Base-by-base conservation (phyloP, 1,140 invertebrate species). In the Aphelinus atriplicis region DNA sequence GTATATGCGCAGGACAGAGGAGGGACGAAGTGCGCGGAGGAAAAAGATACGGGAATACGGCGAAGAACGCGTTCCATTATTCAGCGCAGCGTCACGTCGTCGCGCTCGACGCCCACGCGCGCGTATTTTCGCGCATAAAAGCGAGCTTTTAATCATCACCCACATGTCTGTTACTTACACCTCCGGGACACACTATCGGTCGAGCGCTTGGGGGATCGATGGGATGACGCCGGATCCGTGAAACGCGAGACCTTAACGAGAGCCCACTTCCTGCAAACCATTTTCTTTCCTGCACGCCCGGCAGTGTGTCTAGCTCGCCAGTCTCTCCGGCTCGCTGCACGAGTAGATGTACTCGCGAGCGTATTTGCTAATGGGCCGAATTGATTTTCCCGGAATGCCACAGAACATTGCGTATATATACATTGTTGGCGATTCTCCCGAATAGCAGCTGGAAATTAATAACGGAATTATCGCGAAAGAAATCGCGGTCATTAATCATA, bases 131-230 rank as follows among this genome's bases (percentile, higher is more conserved):
- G 47, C 42, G 43, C 51, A 56, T 56, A 56, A 64, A 64, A 48
- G 43, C 62, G 7, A 56, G 45, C 55, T 43, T 72, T 72, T 72
- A 72, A 72, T 64, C 73, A 68, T 69, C 73, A 75, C 73, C 73
- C 66, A 75, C 73, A 64, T 69, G 51, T 48, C 10, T 1, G 50
- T 55, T 46, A 61, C 46, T 2, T 58, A 51, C 55, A 45, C 55
- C 47, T 43, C 4, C 3, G 56, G 57, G n/a, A 60, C 7, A 3
- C 5, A 55, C 56, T 47, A 68, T 73, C 63, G 63, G 26, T 48
- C 53, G 26, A 26, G 26, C 26, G 26, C 26, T 26, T 26, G 56
- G 6, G 56, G 46, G 4, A 9, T 53, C 43, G 51, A 56, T 55
- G 46, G 56, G 43, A 51, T 43, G 62, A 72, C 47, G 71, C 51